These are phyloP conservation scores for Ictidomys tridecemlineatus DNA, from an alignment of 2,113 vertebrate genomes.

Conservation along the genomic window DNA sequence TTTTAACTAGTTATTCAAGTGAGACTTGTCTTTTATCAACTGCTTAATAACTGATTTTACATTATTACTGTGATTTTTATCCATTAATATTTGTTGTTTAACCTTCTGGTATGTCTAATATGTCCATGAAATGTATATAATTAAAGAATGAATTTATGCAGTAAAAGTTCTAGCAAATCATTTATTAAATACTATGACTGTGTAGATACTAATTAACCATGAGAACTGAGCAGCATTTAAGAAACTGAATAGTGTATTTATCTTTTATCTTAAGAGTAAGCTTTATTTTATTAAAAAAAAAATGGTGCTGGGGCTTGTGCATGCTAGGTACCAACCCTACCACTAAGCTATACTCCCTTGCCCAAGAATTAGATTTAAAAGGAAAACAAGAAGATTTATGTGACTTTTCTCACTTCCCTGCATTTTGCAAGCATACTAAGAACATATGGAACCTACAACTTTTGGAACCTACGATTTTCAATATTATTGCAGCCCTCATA, in stretches of 20 bases:
- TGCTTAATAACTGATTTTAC: slow-evolving; percentile 59
- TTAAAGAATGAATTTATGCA: background rate
- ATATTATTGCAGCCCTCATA: background rate
- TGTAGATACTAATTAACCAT: slow-evolving; percentile 24
- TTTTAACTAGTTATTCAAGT: slow-evolving; percentile 47
- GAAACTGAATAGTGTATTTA: slow-evolving; percentile 19
- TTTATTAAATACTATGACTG: background rate
- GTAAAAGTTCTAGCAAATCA: slow-evolving; percentile 22
- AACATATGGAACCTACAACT: background rate
- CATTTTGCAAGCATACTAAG: slow-evolving; percentile 40
- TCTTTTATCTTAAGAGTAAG: slow-evolving; percentile 61
- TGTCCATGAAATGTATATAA: slow-evolving; percentile 46
- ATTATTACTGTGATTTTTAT: slow-evolving; percentile 59
- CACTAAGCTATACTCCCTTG: background rate
- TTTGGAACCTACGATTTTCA: background rate
- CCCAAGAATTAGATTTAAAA: background rate
- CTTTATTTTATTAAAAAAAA: background rate
- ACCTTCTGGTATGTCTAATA: slow-evolving; percentile 83
- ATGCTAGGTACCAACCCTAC: background rate
- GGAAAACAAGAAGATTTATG: background rate
- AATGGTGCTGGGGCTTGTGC: background rate
- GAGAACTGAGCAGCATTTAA: background rate
- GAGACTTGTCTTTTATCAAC: background rate
- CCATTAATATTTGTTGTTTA: slow-evolving; percentile 79
- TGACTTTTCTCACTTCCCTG: background rate